Conservation (phyloP, 2,888 invertebrate species). For the Lucinisca nassula region DNA sequence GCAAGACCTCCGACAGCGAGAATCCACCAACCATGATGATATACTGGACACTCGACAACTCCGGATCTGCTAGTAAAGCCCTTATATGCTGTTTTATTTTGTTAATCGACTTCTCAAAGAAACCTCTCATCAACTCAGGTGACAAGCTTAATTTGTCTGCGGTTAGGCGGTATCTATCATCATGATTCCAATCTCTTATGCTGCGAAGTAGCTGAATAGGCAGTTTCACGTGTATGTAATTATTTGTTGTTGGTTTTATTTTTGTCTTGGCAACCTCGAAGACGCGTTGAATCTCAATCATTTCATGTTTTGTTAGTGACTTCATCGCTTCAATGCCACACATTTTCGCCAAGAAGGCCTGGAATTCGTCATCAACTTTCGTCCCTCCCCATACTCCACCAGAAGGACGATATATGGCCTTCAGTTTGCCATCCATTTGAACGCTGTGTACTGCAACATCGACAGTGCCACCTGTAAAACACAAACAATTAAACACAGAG, state of each 20-base stretch:
- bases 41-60: neutral
- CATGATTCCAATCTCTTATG: neutral
- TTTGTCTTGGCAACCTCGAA: neutral
- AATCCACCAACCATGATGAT: neutral
- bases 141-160: neutral
- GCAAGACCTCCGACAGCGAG: neutral
- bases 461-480: neutral
- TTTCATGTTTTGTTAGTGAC: neutral
- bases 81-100: neutral
- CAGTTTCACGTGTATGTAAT: neutral
- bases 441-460: neutral
- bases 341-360: neutral
- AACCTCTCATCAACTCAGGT: neutral
- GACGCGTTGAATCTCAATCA: neutral
- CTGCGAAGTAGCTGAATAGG: neutral
- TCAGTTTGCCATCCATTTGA: neutral
- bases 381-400: slow-evolving; percentile 2
- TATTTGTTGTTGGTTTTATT: neutral
- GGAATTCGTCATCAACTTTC: neutral
- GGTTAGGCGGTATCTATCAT: neutral
- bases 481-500: no score
- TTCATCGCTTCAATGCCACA: neutral
- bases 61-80: neutral
- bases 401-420: neutral
- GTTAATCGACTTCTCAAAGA: neutral